Evolutionary conservation across 2,888 invertebrate species (phyloP).

Genomic region (Drosophila pegasa): DNA sequence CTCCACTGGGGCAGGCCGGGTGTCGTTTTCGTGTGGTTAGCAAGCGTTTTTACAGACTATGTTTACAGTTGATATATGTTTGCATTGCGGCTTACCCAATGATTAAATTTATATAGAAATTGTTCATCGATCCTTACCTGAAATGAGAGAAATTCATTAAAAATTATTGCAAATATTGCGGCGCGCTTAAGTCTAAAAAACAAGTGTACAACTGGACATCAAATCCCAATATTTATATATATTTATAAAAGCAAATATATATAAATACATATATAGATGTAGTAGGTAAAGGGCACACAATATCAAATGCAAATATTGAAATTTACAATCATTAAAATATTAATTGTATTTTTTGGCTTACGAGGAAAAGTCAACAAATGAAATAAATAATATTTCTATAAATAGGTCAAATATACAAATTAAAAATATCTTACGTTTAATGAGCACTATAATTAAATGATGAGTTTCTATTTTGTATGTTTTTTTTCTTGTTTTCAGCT

Average conservation of each 20-base stretch:
- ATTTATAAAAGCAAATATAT: constrained; percentile 1
- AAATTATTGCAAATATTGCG: constrained; percentile 8
- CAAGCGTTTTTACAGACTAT: constrained; percentile 6
- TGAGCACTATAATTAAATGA: constrained; percentile 49
- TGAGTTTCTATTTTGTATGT: not conserved
- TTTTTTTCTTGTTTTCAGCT: constrained; percentile 1
- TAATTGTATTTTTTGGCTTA: constrained; percentile 15
- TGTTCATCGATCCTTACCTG: constrained; percentile 85
- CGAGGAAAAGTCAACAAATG: constrained; percentile 30
- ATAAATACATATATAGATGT: not conserved
- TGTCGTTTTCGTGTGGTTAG: constrained; percentile 5
- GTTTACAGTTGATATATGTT: constrained; percentile 3
- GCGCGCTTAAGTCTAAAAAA: constrained; percentile 34
- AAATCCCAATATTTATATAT: constrained; percentile 32
- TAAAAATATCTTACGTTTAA: constrained; percentile 29
- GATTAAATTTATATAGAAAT: constrained; percentile 82
- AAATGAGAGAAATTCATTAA: constrained; percentile 50
- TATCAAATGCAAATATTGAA: constrained; percentile 51
- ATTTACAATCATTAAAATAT: constrained; percentile 44
- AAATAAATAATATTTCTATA: constrained; percentile 21
- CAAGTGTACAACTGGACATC: constrained; percentile 49
- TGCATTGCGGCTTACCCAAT: constrained; percentile 81
- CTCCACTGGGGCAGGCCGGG: not conserved
- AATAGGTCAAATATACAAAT: constrained; percentile 20
- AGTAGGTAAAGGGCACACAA: constrained; percentile 50